These are phyloP conservation scores for Parnassius apollo DNA, from an alignment of 2,888 invertebrate species.

Conservation along the genomic window DNA sequence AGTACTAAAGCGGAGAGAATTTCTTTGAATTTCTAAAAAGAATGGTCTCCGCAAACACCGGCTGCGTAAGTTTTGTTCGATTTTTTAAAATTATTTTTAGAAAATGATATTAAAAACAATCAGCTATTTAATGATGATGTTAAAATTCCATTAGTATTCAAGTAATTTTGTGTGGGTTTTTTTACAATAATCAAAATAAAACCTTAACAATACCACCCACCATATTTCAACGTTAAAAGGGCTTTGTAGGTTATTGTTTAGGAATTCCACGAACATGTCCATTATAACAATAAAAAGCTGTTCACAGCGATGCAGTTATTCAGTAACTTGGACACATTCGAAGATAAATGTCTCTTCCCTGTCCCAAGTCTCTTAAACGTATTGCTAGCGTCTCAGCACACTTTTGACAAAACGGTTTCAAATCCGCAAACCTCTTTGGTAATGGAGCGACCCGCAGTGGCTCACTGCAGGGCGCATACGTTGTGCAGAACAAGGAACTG, in stretches of 20 bases:
- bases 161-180: no score
- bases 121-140: no score
- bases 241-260: background rate
- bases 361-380: conserved; percentile 29
- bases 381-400: conserved; percentile 27
- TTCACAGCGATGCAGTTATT: background rate
- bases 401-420: conserved; percentile 54
- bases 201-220: no score
- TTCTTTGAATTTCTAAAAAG: no score
- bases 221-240: background rate
- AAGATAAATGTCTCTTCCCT: conserved; percentile 21
- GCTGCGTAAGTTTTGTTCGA: no score
- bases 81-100: no score
- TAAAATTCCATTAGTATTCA: no score
- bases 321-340: conserved; percentile 8
- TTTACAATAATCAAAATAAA: no score
- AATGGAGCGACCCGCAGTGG: conserved; percentile 49
- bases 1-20: no score
- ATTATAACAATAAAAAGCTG: conserved; percentile 3
- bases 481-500: conserved; percentile 11
- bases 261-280: background rate
- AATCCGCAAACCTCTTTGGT: conserved; percentile 59
- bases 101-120: no score
- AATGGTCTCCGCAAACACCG: no score
- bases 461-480: conserved; percentile 40